A percentile compares a stretch with the other conserved stretches of the same genome.
These are phyloP conservation scores for Brachystomella parvula DNA, from an alignment of 1,140 invertebrate species.

Conservation along the genomic window DNA sequence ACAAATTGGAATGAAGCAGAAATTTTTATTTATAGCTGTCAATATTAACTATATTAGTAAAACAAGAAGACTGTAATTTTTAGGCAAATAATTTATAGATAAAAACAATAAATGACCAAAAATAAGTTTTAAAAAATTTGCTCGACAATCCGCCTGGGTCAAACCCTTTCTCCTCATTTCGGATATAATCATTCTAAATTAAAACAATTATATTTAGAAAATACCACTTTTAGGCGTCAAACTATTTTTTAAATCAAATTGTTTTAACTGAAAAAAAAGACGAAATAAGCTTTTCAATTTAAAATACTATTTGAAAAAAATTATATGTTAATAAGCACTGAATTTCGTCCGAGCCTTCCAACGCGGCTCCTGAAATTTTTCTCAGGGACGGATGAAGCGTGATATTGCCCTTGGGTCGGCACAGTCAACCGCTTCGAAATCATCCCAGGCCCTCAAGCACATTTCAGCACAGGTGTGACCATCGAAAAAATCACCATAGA, in stretches of 20 bases:
- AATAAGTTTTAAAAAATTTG: background rate
- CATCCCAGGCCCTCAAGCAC: constrained; percentile 70
- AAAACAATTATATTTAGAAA: no score
- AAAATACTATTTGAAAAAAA: background rate
- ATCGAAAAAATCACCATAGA: constrained; percentile 74
- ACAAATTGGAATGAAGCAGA: constrained; percentile 26
- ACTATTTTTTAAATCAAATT: background rate
- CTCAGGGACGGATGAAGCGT: constrained; percentile 53
- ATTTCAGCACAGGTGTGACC: constrained; percentile 70
- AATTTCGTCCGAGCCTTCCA: background rate
- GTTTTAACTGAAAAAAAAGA: background rate
- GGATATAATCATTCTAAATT: background rate
- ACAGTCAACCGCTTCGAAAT: constrained; percentile 66
- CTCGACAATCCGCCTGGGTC: background rate
- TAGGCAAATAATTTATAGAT: background rate
- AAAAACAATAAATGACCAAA: background rate
- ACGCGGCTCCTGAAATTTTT: background rate
- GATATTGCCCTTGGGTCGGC: constrained; percentile 68
- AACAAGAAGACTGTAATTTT: no score
- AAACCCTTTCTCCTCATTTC: background rate
- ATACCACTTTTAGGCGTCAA: background rate
- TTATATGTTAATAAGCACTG: background rate
- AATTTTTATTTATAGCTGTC: constrained; percentile 8
- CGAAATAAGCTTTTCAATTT: background rate
- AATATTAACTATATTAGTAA: background rate